Evolutionary conservation across 2,113 vertebrate species (phyloP), one percentile per base, ranked within the genome.

Genomic region (Vulpes vulpes): DNA sequence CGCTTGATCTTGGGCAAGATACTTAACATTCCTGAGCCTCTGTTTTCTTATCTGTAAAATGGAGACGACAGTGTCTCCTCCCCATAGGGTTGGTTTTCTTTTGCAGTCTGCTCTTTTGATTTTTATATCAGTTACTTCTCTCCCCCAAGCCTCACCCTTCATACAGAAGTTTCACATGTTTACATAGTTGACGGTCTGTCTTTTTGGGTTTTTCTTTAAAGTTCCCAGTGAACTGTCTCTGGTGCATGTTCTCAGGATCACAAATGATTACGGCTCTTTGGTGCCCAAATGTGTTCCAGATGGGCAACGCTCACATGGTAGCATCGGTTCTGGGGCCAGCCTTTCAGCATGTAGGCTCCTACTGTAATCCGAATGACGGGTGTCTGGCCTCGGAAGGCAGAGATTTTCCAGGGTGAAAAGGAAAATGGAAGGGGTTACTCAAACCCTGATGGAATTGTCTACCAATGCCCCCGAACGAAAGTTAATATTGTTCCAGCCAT

Each of bases 261-360:
- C 95, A 93, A 85, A 95, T 91, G 97, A 97, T 92, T 85, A 73
- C 0, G 38, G 86, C 82, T 64, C 73, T 94, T 97, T 98, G 86
- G 97, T 96, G 79, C 94, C 96, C 95, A 97, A 97, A 97, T 97
- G 86, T 5, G 11, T 97, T 97, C 97, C 97, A 98, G 97, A 98
- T 98, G 98, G 89, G 57, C 67, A 32, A 11, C 0, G 25, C 74
- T 84, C 81, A 4, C 78, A 1, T 20, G n/a, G 95, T 22, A 67
- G 85, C 60, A 0, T 17, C 0, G 32, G 49, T 2, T 35, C 95
- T 8, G 22, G 62, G 91, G 84, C 80, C 1, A 8, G 95, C 73
- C 64, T 90, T 91, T 94, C 81, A 62, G 95, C 25, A 55, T 16
- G 0, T 20, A 30, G 81, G n/a, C 92, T 95, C 69, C 89, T 74